A percentile compares a stretch with the other conserved stretches of the same genome.
Evolutionary conservation across 64 coral and sea anemone species (phyloP).

Genomic region (Stichodactyla helianthus): DNA sequence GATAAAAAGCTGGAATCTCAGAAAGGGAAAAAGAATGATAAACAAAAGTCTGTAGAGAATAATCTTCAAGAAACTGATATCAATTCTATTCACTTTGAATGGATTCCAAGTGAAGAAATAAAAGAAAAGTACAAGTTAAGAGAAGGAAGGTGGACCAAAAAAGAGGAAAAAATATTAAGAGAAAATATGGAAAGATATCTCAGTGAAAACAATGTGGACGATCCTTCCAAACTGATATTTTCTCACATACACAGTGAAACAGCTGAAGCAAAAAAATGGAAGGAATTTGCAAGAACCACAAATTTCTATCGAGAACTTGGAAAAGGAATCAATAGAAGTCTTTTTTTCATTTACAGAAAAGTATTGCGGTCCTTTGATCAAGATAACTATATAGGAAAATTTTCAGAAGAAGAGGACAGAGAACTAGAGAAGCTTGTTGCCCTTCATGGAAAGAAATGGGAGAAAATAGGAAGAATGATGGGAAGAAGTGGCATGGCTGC

Average conservation of each 20-base stretch:
- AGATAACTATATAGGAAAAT: neutral
- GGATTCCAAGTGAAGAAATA: neutral
- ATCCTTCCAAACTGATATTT: constrained; percentile 6
- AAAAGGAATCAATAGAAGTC: neutral
- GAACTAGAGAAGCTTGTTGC: constrained; percentile 5
- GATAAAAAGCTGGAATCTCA: neutral
- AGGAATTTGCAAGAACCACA: neutral
- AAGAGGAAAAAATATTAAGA: constrained; percentile 6
- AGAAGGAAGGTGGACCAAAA: constrained; percentile 14
- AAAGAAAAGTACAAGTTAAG: neutral
- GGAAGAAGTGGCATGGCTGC: constrained; percentile 4
- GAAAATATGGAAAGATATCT: constrained; percentile 15
- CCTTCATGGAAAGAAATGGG: constrained; percentile 4
- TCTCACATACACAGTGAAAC: neutral
- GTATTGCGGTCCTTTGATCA: constrained; percentile 10
- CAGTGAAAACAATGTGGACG: neutral
- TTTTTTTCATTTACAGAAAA: neutral
- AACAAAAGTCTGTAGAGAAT: neutral
- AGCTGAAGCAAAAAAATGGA: constrained; percentile 13
- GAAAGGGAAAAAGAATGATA: neutral
- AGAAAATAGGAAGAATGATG: constrained; percentile 21
- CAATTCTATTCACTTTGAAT: neutral
- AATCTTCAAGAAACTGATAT: neutral
- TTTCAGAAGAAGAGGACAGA: constrained; percentile 4
- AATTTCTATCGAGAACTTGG: constrained; percentile 24